Base-by-base conservation (phyloP, 2,888 invertebrate genomes). In the Eupithecia centaureata region DNA sequence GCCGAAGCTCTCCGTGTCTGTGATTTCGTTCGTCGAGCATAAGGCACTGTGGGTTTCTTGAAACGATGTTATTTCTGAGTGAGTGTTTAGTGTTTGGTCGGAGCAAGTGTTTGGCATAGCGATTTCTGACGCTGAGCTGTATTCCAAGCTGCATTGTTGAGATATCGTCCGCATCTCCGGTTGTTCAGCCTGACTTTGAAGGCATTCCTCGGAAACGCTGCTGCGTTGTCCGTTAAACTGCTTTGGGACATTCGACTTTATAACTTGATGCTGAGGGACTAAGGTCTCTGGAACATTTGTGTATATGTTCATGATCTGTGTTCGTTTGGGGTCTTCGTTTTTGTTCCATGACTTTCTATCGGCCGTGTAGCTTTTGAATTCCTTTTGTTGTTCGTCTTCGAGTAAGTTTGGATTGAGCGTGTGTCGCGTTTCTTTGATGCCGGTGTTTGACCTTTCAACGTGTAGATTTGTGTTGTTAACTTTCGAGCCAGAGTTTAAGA, bases 381-480 rank as follows among this genome's bases (percentile, higher is more conserved):
- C 93, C 68, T 95, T 95, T 56, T 95, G 95, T 1, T 94, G 92
- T 51, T 95, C 95, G 59, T 96, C 95, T 28, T 90, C 91, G 4
- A 96, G 84, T 67, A 96, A 94, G 79, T 96, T 96, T 0, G 95
- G 95, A 81, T 96, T 96, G 13, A 93, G 85, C 2, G 81, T 82
- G 60, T 94, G 94, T 63, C 95, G 94, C 0, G 92, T 87, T 73
- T 95, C 95, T 75, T 94, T 94, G 0, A 95, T 91, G 0, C 94
- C 94, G 73, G 91, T 94, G 67, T 89, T 91, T 0, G 87, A 84
- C 70, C 94, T 87, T 77, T 96, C 96, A 0, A 96, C 95, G 78
- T 97, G 96, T 72, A 97, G 94, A 82, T 97, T 97, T 0, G 96
- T 97, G 73, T 97, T 97, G 80, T 97, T 97, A 0, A 97, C 95